Conservation (phyloP, 2,888 invertebrate genomes). For the Agelastica alni region DNA sequence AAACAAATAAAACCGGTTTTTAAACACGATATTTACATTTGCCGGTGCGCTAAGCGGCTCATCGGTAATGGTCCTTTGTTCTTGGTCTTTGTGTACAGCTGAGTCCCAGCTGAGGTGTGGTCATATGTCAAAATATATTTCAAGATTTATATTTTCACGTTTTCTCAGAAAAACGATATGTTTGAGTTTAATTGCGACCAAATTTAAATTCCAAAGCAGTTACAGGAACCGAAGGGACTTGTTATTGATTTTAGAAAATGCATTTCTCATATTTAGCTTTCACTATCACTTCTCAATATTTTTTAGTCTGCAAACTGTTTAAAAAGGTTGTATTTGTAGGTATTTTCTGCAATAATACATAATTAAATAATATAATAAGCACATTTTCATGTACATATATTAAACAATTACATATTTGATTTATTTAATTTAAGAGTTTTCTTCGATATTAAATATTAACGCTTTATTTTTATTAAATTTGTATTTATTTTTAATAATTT, state of each 20-base stretch:
- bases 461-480: too few species aligned
- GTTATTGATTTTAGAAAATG: constrained; percentile 1
- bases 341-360: too few species aligned
- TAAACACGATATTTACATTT: constrained; percentile 1
- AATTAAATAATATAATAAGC: too few species aligned
- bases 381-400: too few species aligned
- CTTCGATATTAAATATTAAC: too few species aligned
- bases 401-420: too few species aligned
- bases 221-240: background rate
- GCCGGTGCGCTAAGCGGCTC: constrained; percentile 9
- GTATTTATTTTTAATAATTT: too few species aligned
- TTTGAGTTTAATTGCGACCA: too few species aligned
- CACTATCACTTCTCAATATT: background rate
- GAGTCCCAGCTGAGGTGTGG: constrained; percentile 28
- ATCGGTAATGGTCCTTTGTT: constrained; percentile 25
- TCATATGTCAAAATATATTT: constrained; percentile 14
- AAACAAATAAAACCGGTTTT: background rate
- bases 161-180: too few species aligned
- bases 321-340: too few species aligned
- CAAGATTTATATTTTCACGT: background rate
- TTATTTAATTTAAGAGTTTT: too few species aligned
- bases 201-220: background rate
- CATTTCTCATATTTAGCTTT: background rate
- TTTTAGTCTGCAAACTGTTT: too few species aligned
- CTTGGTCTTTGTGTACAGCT: constrained; percentile 18